Base-by-base conservation (phyloP, 2,113 vertebrate genomes). In the Tursiops truncatus region DNA sequence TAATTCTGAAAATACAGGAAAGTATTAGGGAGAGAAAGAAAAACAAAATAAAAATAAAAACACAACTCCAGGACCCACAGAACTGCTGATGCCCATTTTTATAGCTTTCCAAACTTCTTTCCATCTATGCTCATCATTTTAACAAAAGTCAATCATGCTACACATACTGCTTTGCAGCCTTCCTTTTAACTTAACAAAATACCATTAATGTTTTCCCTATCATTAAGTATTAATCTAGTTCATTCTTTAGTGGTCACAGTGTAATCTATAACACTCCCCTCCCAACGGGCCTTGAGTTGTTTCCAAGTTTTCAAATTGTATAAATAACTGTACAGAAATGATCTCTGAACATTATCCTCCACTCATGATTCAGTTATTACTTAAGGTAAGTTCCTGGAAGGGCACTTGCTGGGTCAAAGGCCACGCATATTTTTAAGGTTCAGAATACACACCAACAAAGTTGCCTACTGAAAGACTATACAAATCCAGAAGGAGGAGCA, bases 251-350 rank as follows among this genome's bases (percentile, higher is more conserved):
- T 36, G 68, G 38, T 26, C 38, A 68, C 15, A 68, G 20, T 62
- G 13, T 80, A 41, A 73, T 88, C 53, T 53, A 18, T 47, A 76
- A 71, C 18, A 86, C 67, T 77, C 15, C 14, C 41, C n/a, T 67
- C 67, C 44, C 31, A 70, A 18, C 56, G 26, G 77, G 5, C 5
- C 25, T 74, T 84, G 8, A 83, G 26, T 50, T 92, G 23, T 89
- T 94, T 88, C 44, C n/a, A 93, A 71, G 9, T 77, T 93, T 91
- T 93, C 15, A 80, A 92, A 88, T n/a, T 86, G 47, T 36, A 82
- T 67, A 77, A 95, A 50, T 65, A 81, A 92, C 50, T 47, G 3
- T 60, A 86, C 15, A 89, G 6, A 84, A 96, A 82, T 67, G 0
- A 41, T 53, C 63, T 94, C 53, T 91, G n/a, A 89, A 58, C 17